Conservation (phyloP, 2,888 invertebrate genomes). For the Xylocampa areola region DNA sequence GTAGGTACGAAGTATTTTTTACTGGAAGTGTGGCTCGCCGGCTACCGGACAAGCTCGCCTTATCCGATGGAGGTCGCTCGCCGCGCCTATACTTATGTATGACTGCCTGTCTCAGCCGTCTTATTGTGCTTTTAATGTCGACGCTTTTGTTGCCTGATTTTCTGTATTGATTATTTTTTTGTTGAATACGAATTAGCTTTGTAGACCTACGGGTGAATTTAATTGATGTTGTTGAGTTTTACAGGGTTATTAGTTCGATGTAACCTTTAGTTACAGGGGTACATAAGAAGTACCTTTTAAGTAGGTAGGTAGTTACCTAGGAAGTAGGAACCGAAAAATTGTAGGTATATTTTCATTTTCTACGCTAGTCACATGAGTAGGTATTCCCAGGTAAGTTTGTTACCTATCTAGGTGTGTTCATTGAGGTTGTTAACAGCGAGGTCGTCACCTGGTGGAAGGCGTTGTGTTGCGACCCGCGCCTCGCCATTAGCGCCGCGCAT, state of each 20-base stretch:
- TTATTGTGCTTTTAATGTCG: slow-evolving; percentile 58
- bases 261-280: neutral
- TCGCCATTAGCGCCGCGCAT: slow-evolving; percentile 87
- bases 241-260: slow-evolving; percentile 1
- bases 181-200: slow-evolving; percentile 54
- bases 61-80: slow-evolving; percentile 77
- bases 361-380: neutral
- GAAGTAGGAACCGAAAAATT: neutral
- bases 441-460: slow-evolving; percentile 45
- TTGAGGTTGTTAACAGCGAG: slow-evolving; percentile 43
- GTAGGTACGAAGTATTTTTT: slow-evolving; percentile 66
- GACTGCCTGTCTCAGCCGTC: slow-evolving; percentile 59
- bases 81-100: slow-evolving; percentile 65
- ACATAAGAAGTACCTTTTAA: neutral
- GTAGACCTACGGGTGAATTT: slow-evolving; percentile 44
- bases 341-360: too few species aligned
- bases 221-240: slow-evolving; percentile 46
- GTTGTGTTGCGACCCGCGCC: slow-evolving; percentile 61
- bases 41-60: slow-evolving; percentile 79
- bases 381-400: neutral
- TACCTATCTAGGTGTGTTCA: slow-evolving; percentile 7
- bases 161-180: slow-evolving; percentile 54
- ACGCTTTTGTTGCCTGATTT: slow-evolving; percentile 54
- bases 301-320: neutral
- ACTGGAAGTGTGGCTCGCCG: slow-evolving; percentile 69